Evolutionary conservation across 2,797 vertebrate species (phyloP).

Genomic region (Ispidina picta): DNA sequence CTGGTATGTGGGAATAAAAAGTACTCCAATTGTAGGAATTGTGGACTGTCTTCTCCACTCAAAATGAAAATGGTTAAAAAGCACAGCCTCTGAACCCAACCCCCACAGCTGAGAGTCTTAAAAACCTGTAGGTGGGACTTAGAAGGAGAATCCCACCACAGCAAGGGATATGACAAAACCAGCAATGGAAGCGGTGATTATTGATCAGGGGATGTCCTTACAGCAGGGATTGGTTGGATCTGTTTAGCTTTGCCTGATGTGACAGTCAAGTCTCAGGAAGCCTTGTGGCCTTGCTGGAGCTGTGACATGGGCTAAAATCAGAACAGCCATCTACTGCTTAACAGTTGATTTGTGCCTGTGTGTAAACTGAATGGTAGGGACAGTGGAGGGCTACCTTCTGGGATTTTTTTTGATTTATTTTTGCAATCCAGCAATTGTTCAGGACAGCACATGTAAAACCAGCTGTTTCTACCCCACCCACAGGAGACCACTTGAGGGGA

Average conservation of each 20-base stretch:
- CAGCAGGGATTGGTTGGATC: not conserved
- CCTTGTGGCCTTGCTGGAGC: rapidly evolving
- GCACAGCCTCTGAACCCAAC: not conserved
- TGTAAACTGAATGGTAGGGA: not conserved
- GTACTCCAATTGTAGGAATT: not conserved
- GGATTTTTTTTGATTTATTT: not conserved
- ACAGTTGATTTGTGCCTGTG: not conserved
- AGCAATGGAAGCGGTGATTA: not conserved
- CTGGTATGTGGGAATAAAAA: not conserved
- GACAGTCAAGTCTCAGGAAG: not conserved
- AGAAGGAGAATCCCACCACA: not conserved
- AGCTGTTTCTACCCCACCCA: not conserved
- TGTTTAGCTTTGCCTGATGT: not conserved
- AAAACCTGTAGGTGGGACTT: not conserved
- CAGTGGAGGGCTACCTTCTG: not conserved
- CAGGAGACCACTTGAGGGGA: not conserved
- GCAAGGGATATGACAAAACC: not conserved
- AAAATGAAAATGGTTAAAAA: not conserved
- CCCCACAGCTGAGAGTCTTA: not conserved
- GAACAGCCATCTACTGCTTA: not conserved
- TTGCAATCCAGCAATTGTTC: not conserved
- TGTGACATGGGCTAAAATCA: not conserved
- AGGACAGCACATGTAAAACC: not conserved
- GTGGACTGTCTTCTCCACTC: not conserved
- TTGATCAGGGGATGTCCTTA: not conserved